Conservation (phyloP, 2,797 vertebrate species). For the Mallotus villosus region DNA sequence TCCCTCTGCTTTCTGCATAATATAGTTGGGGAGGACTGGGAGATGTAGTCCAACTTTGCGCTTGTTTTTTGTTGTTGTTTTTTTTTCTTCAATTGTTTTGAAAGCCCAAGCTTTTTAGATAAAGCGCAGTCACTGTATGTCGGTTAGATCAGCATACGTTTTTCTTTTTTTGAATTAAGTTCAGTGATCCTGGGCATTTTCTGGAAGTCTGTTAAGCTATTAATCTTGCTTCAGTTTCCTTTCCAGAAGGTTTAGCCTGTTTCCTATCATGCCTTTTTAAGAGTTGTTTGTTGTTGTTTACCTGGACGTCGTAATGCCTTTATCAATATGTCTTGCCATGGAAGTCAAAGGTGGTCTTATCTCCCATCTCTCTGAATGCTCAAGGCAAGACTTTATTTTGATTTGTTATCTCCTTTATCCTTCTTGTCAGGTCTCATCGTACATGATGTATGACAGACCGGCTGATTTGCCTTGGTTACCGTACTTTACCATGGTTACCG, state of each 20-base stretch:
- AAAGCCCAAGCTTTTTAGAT: neutral
- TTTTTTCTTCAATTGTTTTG: neutral
- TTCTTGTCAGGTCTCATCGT: conserved; percentile 2
- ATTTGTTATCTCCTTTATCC: conserved; percentile 13
- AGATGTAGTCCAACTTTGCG: neutral
- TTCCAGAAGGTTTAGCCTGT: neutral
- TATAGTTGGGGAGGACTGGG: conserved; percentile 15
- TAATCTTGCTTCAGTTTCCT: neutral
- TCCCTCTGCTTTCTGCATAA: neutral
- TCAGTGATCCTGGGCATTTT: conserved; percentile 2
- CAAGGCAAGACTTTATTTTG: conserved; percentile 26
- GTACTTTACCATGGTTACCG: conserved; percentile 31
- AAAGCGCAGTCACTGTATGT: neutral
- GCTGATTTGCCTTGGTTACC: conserved; percentile 16
- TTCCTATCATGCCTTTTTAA: neutral
- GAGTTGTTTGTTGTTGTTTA: neutral
- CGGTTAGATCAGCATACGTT: neutral
- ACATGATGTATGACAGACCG: neutral
- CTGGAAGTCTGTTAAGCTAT: conserved; percentile 2
- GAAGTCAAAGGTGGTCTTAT: neutral
- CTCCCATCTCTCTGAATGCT: neutral
- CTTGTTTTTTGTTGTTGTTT: too few relatives aligned
- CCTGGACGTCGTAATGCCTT: conserved; percentile 23
- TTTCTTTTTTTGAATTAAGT: neutral
- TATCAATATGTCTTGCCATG: neutral